Base-by-base conservation (phyloP, 2,888 invertebrate species). In the Morpho achilles region DNA sequence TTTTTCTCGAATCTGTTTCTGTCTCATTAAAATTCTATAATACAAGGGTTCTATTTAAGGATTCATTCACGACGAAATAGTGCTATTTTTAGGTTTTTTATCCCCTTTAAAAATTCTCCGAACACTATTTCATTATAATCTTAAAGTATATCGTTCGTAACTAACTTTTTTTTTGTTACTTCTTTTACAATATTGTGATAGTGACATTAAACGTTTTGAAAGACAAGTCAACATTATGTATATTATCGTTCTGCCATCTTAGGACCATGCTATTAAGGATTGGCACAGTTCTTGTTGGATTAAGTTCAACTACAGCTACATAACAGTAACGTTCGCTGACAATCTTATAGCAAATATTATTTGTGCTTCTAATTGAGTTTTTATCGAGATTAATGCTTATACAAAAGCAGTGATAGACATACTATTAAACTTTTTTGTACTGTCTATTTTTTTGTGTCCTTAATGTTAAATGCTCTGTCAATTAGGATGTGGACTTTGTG, bases 281-380 rank as follows among this genome's bases (percentile, higher is more conserved):
- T 63, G 60, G 55, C 52, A 62, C 59, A 54, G 48, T 55, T 80
- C 65, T 59, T 61, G 53, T 56, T 63, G 70, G 78, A 81, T 80
- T 79, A 79, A 77, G 74, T 68, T 68, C 72, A 71, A 70, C 68
- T 67, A 52, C 50, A 48, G 32, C 59, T 71, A 50, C 67, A 54
- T 79, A 77, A 81, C 83, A 80, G 77, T 78, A 77, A 77, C 80
- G 71, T 72, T 67, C 60, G 67, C 68, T 68, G 75, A 75, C 74
- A 77, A 72, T 69, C 70, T 66, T 58, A 65, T 67, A 69, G 72
- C 67, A 68, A 69, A 72, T 72, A 68, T 56, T 69, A 70, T 66
- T 69, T 69, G 70, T 67, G 68, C 67, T 72, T 74, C 74, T 76
- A 65, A 73, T 70, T 76, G 71, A 77, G 63, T 66, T 70, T 65